These are phyloP conservation scores for Coturnix japonica DNA, from an alignment of 2,113 vertebrate genomes.

Conservation along the genomic window DNA sequence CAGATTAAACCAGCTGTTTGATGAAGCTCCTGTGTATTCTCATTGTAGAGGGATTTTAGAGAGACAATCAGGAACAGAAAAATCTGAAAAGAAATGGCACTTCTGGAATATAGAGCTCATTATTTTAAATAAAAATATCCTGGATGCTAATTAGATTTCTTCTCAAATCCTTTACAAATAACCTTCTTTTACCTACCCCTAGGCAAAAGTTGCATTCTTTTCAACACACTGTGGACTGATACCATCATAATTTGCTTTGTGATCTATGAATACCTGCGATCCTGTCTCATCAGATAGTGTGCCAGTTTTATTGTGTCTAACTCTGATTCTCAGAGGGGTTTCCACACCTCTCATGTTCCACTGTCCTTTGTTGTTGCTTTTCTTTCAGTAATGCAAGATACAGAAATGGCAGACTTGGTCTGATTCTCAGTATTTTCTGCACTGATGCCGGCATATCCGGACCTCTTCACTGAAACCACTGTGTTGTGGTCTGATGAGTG, in stretches of 20 bases:
- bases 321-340: neutral
- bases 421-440: neutral
- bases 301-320: neutral
- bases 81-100: neutral
- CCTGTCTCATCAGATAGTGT: neutral
- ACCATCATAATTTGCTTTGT: neutral
- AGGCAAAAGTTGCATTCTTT: neutral
- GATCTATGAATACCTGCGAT: neutral
- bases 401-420: neutral
- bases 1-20: neutral
- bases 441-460: neutral
- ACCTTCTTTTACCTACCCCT: neutral
- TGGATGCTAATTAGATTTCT: neutral
- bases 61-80: neutral
- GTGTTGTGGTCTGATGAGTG: neutral
- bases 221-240: accelerated
- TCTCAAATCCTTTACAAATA: neutral
- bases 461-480: neutral
- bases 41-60: neutral
- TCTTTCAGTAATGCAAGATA: neutral
- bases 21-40: neutral
- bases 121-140: neutral
- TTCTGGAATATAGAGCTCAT: neutral
- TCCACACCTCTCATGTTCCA: neutral
- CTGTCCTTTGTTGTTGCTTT: neutral